Conservation (phyloP, 2,888 invertebrate genomes). For the Lordiphosa andalusiaca region DNA sequence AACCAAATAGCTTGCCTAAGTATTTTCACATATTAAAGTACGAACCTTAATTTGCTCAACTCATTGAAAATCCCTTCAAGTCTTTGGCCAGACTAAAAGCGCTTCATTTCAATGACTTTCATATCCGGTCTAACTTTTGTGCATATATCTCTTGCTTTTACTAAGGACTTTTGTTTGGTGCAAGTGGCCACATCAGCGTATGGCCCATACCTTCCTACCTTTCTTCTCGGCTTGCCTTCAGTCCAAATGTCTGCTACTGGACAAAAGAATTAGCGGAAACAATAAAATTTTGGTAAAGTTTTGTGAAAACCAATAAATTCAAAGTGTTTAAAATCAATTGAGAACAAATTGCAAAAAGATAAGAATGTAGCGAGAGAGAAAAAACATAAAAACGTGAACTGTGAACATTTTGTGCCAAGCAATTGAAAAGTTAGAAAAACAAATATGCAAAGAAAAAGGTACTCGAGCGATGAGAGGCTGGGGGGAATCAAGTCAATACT, state of each 20-base stretch:
- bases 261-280: slow-evolving; percentile 75
- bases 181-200: not conserved
- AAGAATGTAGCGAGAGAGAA: slow-evolving; percentile 33
- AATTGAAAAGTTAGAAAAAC: slow-evolving; percentile 67
- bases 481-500: slow-evolving; percentile 1
- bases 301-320: slow-evolving; percentile 70
- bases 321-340: slow-evolving; percentile 71
- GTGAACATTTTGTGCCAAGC: slow-evolving; percentile 53
- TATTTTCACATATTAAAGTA: no score
- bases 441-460: slow-evolving; percentile 72
- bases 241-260: slow-evolving; percentile 39
- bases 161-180: slow-evolving; percentile 21
- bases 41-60: no score
- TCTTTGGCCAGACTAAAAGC: slow-evolving; percentile 4
- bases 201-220: not conserved
- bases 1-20: no score
- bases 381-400: slow-evolving; percentile 36
- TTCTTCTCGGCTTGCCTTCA: slow-evolving; percentile 10
- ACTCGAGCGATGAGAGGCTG: slow-evolving; percentile 34
- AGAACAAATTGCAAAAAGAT: slow-evolving; percentile 66
- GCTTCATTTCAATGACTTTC: slow-evolving; percentile 45
- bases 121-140: slow-evolving; percentile 54
- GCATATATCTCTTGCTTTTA: slow-evolving; percentile 18
- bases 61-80: not conserved
- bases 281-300: slow-evolving; percentile 69